A percentile compares a stretch with the other conserved stretches of the same genome.
These are phyloP conservation scores for Phenacoccus solenopsis DNA, from an alignment of 1,140 invertebrate genomes.

Conservation along the genomic window DNA sequence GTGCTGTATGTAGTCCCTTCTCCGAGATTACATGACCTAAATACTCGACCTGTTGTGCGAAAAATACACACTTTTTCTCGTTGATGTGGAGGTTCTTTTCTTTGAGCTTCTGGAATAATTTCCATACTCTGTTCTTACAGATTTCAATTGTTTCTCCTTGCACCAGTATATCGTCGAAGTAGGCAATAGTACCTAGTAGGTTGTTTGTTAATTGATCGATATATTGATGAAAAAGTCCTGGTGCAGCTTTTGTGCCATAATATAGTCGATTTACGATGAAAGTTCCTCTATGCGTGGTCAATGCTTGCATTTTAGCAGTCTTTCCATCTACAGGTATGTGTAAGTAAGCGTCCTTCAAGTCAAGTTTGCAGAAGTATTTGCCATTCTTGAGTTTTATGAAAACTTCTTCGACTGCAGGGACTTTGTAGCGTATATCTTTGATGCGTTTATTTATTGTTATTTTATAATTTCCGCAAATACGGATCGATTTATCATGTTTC, in stretches of 20 bases:
- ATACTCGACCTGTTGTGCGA: conserved; percentile 33
- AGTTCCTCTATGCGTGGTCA: conserved; percentile 28
- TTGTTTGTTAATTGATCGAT: conserved; percentile 34
- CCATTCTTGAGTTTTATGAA: no score
- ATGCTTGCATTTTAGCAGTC: conserved; percentile 28
- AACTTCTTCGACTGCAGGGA: no score
- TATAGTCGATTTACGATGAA: conserved; percentile 33
- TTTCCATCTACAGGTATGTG: conserved; percentile 23
- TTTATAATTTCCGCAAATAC: background rate
- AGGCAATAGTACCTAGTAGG: conserved; percentile 26
- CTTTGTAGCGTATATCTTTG: background rate
- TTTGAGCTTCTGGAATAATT: background rate
- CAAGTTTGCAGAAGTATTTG: no score
- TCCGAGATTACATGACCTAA: conserved; percentile 32
- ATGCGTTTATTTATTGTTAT: background rate
- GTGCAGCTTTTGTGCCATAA: conserved; percentile 37
- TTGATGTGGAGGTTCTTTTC: conserved; percentile 24
- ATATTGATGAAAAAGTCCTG: conserved; percentile 37
- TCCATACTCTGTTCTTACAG: background rate
- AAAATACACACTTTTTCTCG: conserved; percentile 35
- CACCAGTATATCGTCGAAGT: conserved; percentile 29
- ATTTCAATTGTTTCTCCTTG: conserved; percentile 21
- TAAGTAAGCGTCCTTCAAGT: no score
- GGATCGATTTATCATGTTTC: background rate
- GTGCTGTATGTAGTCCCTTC: conserved; percentile 31